A percentile compares a stretch with the other conserved stretches of the same genome.
These are phyloP conservation scores for Anguilla japonica DNA, from an alignment of 2,113 vertebrate genomes.

Conservation along the genomic window DNA sequence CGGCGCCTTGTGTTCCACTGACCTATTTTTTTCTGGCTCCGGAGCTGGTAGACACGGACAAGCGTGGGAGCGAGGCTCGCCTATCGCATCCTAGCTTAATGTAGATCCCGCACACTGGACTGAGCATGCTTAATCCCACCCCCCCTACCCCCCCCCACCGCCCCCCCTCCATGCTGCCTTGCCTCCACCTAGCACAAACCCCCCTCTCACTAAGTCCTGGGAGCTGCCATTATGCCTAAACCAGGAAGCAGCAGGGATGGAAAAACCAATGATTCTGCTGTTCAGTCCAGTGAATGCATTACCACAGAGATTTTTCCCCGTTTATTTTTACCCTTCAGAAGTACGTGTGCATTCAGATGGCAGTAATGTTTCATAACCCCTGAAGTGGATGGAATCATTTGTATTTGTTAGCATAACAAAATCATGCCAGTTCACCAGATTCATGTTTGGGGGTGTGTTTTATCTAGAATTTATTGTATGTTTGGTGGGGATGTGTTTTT, in stretches of 20 bases:
- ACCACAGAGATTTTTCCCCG: background rate
- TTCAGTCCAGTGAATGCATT: slow-evolving; percentile 16
- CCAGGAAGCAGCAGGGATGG: slow-evolving; percentile 46
- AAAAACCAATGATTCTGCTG: slow-evolving; percentile 42
- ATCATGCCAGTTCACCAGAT: background rate
- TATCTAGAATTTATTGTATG: background rate
- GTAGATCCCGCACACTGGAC: slow-evolving; percentile 54
- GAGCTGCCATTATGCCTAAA: slow-evolving; percentile 60
- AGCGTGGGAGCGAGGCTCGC: slow-evolving; percentile 60
- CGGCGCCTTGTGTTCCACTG: slow-evolving; percentile 71
- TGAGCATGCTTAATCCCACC: slow-evolving; percentile 61
- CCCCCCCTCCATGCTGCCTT: background rate
- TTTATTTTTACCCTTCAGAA: background rate
- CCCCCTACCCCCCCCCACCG: slow-evolving; percentile 18
- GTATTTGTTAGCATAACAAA: background rate
- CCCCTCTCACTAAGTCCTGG: slow-evolving; percentile 32
- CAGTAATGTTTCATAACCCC: background rate
- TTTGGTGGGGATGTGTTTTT: background rate
- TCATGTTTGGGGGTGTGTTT: background rate
- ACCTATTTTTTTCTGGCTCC: slow-evolving; percentile 70
- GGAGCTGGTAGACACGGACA: slow-evolving; percentile 56
- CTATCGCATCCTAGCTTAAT: slow-evolving; percentile 58
- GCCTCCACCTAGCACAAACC: slow-evolving; percentile 32
- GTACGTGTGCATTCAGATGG: background rate
- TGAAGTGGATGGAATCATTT: background rate